Evolutionary conservation across 2,888 invertebrate genomes (phyloP).

Genomic region (Asteroscopus sphinx): DNA sequence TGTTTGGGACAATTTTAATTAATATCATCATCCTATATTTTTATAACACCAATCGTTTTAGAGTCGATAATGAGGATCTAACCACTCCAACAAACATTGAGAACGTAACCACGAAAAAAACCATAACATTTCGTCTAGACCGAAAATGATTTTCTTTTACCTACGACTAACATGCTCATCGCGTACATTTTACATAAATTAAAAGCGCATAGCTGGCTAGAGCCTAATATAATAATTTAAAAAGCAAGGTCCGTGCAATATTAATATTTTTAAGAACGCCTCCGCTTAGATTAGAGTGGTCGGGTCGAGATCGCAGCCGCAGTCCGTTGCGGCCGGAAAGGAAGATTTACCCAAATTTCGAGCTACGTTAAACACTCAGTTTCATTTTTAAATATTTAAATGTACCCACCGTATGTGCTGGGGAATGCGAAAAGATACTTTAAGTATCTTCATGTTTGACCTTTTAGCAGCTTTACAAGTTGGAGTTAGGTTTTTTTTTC

Average conservation of each 20-base stretch:
- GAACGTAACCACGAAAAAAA: too few relatives aligned
- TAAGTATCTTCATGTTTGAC: constrained; percentile 28
- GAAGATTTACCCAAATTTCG: constrained; percentile 77
- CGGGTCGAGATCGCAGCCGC: constrained; percentile 56
- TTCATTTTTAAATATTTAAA: constrained; percentile 73
- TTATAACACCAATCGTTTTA: too few relatives aligned
- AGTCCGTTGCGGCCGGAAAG: constrained; percentile 79
- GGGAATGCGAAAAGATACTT: constrained; percentile 28
- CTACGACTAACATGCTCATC: constrained; percentile 1
- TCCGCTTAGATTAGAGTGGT: constrained; percentile 71
- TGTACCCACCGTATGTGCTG: constrained; percentile 47
- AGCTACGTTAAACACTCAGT: constrained; percentile 71
- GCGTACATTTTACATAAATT: constrained; percentile 47
- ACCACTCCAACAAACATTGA: too few relatives aligned
- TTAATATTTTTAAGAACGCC: constrained; percentile 68
- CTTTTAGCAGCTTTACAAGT: constrained; percentile 10
- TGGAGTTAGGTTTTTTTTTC: background rate
- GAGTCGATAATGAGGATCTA: too few relatives aligned
- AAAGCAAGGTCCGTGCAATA: constrained; percentile 59
- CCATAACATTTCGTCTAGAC: too few relatives aligned
- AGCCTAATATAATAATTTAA: constrained; percentile 56
- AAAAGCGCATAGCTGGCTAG: constrained; percentile 39
- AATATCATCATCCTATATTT: too few relatives aligned
- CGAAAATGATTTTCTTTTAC: too few relatives aligned
- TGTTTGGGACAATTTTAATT: too few relatives aligned